Base-by-base conservation (phyloP, 2,888 invertebrate genomes). In the Eremobia ochroleuca region DNA sequence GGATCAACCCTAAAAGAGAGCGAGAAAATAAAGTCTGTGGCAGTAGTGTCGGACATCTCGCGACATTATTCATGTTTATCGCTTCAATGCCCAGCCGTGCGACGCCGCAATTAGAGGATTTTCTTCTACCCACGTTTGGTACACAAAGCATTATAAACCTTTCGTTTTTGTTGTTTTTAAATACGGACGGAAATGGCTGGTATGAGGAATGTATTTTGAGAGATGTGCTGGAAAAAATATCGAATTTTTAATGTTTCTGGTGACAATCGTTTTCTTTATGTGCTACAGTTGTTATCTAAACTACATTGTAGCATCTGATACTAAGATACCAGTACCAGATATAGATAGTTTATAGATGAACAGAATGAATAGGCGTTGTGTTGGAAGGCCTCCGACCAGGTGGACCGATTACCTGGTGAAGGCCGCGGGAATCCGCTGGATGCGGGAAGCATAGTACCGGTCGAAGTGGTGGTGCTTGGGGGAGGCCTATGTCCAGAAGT, bases 1-100 rank as follows among this genome's bases (percentile, higher is more conserved):
- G 40, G n/a, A 52, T 43, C 87, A 83, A 31, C 85, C 74, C 81
- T 82, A 83, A 46, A 74, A 11, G 11, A 81, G 93, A 94, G 91
- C 93, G 93, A 94, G 93, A 94, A 94, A 95, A 95, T 94, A 94
- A 94, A 96, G 94, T 95, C 92, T 85, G 85, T 78, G 84, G 85
- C 89, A 89, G 89, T 92, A 90, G 90, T 93, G 94, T 94, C 92
- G 95, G 95, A 94, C 96, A 94, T 93, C 90, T 92, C 90, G 88
- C 91, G 93, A 94, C 96, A 96, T 96, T 94, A 96, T 95, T 96
- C 96, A 96, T 94, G 96, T 96, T 96, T 96, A 96, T 96, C 96
- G 92, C 87, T 75, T 87, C 83, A 87, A 85, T 89, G 88, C 90
- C 82, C 87, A 87, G 86, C 89, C 88, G 88, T 89, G 89, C 92